These are phyloP conservation scores for Pampusana beccarii DNA, from an alignment of 2,113 vertebrate species.

Conservation along the genomic window DNA sequence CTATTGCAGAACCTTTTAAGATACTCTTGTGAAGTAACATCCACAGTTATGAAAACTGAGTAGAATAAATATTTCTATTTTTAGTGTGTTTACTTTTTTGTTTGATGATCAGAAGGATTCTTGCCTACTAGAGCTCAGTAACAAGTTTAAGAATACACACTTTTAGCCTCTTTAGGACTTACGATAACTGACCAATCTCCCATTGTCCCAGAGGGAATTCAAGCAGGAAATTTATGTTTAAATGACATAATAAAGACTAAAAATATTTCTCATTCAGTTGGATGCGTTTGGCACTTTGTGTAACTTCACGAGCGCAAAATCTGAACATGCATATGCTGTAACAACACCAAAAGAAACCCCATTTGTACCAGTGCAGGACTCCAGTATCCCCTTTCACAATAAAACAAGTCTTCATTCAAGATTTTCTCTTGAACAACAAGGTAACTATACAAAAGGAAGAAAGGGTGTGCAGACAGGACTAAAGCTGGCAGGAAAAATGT, in stretches of 20 bases:
- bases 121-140: not conserved
- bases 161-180: not conserved
- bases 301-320: not conserved
- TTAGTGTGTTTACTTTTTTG: not conserved
- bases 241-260: not conserved
- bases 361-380: not conserved
- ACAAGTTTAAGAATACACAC: not conserved
- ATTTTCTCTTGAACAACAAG: not conserved
- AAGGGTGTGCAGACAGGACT: too few relatives aligned
- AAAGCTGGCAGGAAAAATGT: not conserved
- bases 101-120: not conserved
- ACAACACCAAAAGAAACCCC: not conserved
- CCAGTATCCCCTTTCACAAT: not conserved
- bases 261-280: not conserved
- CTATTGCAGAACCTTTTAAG: not conserved
- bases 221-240: not conserved
- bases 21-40: not conserved
- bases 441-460: not conserved
- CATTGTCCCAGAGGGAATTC: not conserved
- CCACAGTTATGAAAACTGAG: not conserved
- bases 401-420: not conserved
- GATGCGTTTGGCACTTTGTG: not conserved
- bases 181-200: not conserved
- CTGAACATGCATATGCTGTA: not conserved
- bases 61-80: not conserved